Evolutionary conservation across 2,888 invertebrate species (phyloP).

Genomic region (Bembecia ichneumoniformis): DNA sequence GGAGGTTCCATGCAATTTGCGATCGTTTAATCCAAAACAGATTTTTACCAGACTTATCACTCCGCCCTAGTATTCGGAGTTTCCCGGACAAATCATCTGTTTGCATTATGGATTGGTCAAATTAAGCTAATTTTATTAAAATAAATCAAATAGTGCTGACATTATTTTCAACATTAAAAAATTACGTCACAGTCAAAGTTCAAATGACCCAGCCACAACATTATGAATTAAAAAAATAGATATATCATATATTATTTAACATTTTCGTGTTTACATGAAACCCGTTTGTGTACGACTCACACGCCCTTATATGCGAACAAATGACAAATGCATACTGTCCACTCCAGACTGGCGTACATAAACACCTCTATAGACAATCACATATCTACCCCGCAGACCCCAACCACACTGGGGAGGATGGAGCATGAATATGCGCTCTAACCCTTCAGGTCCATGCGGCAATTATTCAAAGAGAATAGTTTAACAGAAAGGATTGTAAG

Average conservation of each 20-base stretch:
- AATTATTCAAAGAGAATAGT: constrained; percentile 74
- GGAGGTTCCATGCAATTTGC: too few relatives aligned
- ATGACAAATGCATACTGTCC: constrained; percentile 24
- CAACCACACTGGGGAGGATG: constrained; percentile 59
- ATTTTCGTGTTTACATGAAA: background rate
- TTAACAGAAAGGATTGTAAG: constrained; percentile 72
- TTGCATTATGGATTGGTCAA: too few relatives aligned
- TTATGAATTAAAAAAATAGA: too few relatives aligned
- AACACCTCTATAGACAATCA: background rate
- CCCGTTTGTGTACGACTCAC: too few relatives aligned
- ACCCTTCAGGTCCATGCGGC: constrained; percentile 72
- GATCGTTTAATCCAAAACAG: too few relatives aligned
- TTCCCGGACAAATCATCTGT: too few relatives aligned
- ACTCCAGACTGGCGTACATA: constrained; percentile 19
- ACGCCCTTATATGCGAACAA: constrained; percentile 2
- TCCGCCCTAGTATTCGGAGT: too few relatives aligned
- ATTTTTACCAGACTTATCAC: too few relatives aligned
- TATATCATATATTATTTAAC: too few relatives aligned
- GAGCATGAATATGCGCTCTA: constrained; percentile 63
- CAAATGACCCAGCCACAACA: too few relatives aligned
- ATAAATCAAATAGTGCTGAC: background rate
- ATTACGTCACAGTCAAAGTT: too few relatives aligned
- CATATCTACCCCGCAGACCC: constrained; percentile 20
- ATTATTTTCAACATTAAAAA: background rate
- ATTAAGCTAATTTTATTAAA: background rate